A percentile compares a stretch with the other conserved stretches of the same genome.
phyloP scores from a whole-genome alignment of 2,113 vertebrate species.

The Zosterops borbonicus region DNA sequence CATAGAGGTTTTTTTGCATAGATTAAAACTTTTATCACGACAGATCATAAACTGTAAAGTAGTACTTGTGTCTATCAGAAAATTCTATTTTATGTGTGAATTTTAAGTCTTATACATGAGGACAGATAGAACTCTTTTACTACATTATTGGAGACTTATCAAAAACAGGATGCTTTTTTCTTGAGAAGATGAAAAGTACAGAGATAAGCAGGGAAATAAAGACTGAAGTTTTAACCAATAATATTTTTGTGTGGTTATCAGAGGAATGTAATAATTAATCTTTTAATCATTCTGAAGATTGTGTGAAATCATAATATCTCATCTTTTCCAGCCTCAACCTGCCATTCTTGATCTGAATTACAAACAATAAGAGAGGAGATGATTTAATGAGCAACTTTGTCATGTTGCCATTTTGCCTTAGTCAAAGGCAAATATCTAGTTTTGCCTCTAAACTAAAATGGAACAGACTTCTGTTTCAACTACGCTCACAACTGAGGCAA shows the following conservation, averaged over 20 bases:
- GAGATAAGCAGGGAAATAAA: constrained; percentile 64
- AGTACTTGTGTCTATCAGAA: not conserved
- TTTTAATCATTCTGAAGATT: constrained; percentile 55
- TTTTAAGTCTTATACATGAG: not conserved
- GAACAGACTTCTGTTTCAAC: constrained; percentile 29
- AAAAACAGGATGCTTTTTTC: constrained; percentile 52
- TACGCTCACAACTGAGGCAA: not conserved
- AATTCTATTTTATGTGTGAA: not conserved
- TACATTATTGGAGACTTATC: constrained; percentile 41
- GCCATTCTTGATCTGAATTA: constrained; percentile 68
- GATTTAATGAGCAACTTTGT: constrained; percentile 59
- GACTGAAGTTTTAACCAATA: constrained; percentile 57
- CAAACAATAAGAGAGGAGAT: constrained; percentile 54
- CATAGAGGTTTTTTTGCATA: not conserved
- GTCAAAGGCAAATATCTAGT: constrained; percentile 42
- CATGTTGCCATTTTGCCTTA: constrained; percentile 60
- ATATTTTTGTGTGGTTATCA: constrained; percentile 67
- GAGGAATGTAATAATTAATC: constrained; percentile 70
- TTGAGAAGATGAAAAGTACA: constrained; percentile 62
- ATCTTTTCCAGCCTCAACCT: constrained; percentile 64
- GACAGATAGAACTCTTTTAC: not conserved
- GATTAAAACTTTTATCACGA: not conserved
- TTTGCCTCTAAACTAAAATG: constrained; percentile 49
- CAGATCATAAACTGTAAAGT: not conserved
- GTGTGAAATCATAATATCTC: constrained; percentile 56